Conservation (phyloP, 2,888 invertebrate genomes). For the Tricholauxania praeusta region DNA sequence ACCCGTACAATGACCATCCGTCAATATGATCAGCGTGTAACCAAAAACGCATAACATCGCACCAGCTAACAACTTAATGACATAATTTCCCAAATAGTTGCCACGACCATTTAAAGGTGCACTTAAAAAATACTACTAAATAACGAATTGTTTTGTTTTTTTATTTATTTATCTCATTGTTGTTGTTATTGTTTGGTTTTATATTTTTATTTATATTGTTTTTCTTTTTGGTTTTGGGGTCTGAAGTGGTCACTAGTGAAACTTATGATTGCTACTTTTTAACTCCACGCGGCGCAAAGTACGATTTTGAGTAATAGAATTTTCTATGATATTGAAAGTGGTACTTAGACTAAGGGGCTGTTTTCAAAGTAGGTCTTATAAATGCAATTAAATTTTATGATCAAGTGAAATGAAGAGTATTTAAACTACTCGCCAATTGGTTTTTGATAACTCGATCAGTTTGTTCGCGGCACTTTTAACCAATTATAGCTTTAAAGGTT, state of each 20-base stretch:
- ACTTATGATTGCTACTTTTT: no score
- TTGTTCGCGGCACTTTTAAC: no score
- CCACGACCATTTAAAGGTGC: constrained; percentile 21
- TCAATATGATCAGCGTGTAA: constrained; percentile 11
- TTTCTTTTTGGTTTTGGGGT: constrained; percentile 6
- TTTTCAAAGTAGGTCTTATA: no score
- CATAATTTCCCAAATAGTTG: constrained; percentile 45
- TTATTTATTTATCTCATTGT: constrained; percentile 2
- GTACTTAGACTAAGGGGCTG: no score
- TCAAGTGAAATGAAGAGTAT: no score
- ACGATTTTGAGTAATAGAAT: no score
- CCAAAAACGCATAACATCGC: constrained; percentile 39
- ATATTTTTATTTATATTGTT: constrained; percentile 43
- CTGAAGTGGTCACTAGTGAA: neutral
- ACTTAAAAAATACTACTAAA: constrained; percentile 12
- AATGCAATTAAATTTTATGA: no score
- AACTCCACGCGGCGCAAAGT: no score
- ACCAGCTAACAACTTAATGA: constrained; percentile 46
- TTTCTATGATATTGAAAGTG: no score
- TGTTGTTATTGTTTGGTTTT: constrained; percentile 35
- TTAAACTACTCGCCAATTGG: no score
- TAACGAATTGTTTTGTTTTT: constrained; percentile 17
- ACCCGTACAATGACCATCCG: neutral
- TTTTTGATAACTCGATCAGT: no score
- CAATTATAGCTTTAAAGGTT: no score